A percentile compares a stretch with the other conserved stretches of the same genome.
Evolutionary conservation across 2,888 invertebrate genomes (phyloP).

Genomic region (Cataglyphis altisquamis): DNA sequence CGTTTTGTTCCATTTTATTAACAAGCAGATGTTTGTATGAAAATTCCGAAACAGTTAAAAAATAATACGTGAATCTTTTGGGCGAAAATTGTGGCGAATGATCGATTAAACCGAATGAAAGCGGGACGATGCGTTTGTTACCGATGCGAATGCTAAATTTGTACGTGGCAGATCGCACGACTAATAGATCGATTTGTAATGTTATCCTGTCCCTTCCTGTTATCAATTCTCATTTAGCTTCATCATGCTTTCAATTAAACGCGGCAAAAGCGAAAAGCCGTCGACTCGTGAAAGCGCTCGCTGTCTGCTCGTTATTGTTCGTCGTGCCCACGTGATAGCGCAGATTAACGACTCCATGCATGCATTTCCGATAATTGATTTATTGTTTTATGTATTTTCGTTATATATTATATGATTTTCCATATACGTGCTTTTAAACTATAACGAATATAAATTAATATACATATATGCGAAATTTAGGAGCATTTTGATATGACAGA

Average conservation of each 20-base stretch:
- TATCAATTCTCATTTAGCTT: slow-evolving; percentile 27
- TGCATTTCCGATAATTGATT: neutral
- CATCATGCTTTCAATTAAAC: slow-evolving; percentile 2
- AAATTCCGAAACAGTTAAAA: neutral
- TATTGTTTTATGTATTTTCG: neutral
- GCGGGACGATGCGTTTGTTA: neutral
- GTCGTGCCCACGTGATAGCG: neutral
- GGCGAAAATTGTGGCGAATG: neutral
- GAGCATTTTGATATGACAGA: neutral
- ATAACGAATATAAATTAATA: neutral
- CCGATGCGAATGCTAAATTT: neutral
- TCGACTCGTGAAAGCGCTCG: neutral
- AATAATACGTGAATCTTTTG: neutral
- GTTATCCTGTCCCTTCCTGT: neutral
- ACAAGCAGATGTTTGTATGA: neutral
- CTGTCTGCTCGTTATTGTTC: neutral
- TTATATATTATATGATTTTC: neutral
- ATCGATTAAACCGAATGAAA: neutral
- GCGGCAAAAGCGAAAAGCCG: neutral
- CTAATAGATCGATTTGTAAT: slow-evolving; percentile 20
- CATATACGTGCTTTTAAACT: neutral
- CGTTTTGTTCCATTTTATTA: neutral
- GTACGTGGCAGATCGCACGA: slow-evolving; percentile 3
- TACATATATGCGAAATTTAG: neutral
- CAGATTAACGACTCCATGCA: neutral